phyloP scores from a whole-genome alignment of 2,888 invertebrate species.

The Chymomyza caudatula region DNA sequence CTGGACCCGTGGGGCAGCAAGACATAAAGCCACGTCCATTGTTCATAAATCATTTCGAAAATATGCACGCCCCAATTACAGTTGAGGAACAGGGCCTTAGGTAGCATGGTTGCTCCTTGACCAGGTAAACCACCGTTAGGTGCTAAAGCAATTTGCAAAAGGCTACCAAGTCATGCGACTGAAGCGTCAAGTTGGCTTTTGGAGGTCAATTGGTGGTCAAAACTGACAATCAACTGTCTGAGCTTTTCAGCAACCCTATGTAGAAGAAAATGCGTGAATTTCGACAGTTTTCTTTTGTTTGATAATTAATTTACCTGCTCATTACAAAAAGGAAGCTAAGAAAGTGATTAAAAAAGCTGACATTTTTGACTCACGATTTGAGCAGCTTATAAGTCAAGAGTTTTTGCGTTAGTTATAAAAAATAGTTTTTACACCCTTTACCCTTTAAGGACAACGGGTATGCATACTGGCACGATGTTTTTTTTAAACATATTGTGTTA shows the following conservation, averaged over 20 bases:
- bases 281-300: constrained; percentile 35
- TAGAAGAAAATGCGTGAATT: constrained; percentile 36
- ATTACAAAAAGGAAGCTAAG: no score
- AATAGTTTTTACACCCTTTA: no score
- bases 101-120: neutral
- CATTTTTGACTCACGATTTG: no score
- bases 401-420: no score
- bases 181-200: constrained; percentile 38
- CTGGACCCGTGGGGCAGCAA: constrained; percentile 5
- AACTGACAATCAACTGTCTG: neutral
- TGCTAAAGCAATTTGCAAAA: constrained; percentile 23
- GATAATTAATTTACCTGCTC: no score
- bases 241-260: neutral
- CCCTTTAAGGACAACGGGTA: no score
- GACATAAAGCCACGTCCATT: neutral
- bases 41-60: constrained; percentile 55
- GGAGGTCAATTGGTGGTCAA: constrained; percentile 57
- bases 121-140: constrained; percentile 32
- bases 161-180: constrained; percentile 15
- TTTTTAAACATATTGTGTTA: no score
- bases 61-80: constrained; percentile 60
- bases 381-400: no score
- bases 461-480: no score
- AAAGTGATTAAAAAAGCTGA: no score
- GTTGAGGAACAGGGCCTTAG: constrained; percentile 21